Evolutionary conservation across 2,888 invertebrate genomes (phyloP), one percentile per base, ranked within the genome.

Genomic region (Macroteleia sp.): DNA sequence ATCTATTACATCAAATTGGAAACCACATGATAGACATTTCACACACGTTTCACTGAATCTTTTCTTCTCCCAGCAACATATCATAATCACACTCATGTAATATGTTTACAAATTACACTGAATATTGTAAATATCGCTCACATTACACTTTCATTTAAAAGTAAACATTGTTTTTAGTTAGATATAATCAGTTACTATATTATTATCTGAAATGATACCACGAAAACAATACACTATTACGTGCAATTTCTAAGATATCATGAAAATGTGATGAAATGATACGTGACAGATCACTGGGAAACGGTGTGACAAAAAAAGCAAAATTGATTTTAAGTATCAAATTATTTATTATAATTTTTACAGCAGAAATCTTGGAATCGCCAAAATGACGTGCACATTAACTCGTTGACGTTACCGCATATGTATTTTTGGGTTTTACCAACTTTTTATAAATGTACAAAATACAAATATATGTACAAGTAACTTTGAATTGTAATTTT

Each of bases 211-310:
- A n/a, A n/a, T n/a, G n/a, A n/a, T n/a, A n/a, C n/a, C n/a, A n/a
- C n/a, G n/a, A n/a, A n/a, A n/a, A n/a, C n/a, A n/a, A n/a, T 54
- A 67, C 56, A 46, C 42, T 50, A 62, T 56, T 46, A 20, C 25
- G 64, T 73, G 64, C 28, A 66, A 74, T 74, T 74, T 74, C 41
- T 66, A 74, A 66, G 22, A 74, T 74, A 74, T 74, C 59, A 66
- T 74, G 73, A 66, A 66, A 74, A 74, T 74, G 66, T 74, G 73
- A 73, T 73, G 64, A 64, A 32, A 48, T 71, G 62, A 71, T 56
- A 62, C 56, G 41, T 17, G 39, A 39, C 20, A 48, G 22, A 44
- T 28, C 22, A 50, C 71, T 71, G 71, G 61, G 71, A 57, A 9
- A 59, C 46, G 54, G 54, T 71, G 54, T 71, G 54, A 62, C 17